Conservation (phyloP, 1,140 invertebrate genomes). For the Zeugodacus cucurbitae region DNA sequence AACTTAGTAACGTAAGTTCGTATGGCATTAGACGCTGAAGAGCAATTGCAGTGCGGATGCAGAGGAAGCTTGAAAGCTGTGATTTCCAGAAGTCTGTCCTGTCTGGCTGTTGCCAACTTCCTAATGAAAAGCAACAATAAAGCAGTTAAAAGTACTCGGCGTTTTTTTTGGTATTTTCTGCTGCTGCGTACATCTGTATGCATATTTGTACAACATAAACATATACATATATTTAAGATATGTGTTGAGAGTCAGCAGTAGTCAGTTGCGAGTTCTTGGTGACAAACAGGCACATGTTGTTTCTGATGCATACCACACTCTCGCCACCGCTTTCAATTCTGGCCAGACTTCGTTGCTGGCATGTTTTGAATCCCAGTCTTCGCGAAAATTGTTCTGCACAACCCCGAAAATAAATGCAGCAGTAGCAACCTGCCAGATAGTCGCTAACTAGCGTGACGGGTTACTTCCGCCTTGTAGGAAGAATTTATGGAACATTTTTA, state of each 20-base stretch:
- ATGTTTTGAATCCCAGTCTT: background rate
- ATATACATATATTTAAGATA: background rate
- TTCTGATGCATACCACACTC: background rate
- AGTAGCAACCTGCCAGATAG: background rate
- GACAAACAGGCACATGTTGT: no score
- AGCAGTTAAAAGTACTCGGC: background rate
- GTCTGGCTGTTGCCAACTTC: background rate
- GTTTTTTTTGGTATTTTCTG: background rate
- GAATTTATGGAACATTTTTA: no score
- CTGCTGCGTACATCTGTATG: no score
- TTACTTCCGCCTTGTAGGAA: no score
- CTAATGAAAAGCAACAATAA: background rate
- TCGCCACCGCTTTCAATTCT: background rate
- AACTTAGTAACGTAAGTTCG: background rate
- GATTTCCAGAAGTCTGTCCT: background rate
- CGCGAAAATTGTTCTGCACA: background rate
- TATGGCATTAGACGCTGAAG: background rate
- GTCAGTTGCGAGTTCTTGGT: no score
- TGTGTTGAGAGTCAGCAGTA: no score
- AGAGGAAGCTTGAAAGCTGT: background rate
- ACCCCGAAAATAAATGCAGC: background rate
- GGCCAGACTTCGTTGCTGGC: background rate
- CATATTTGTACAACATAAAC: background rate
- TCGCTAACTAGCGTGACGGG: background rate
- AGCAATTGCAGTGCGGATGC: background rate